Percentiles rank a stretch among this genome's conserved stretches.
phyloP scores from a whole-genome alignment of 2,797 vertebrate genomes.

The Gadopsis bispinosus region DNA sequence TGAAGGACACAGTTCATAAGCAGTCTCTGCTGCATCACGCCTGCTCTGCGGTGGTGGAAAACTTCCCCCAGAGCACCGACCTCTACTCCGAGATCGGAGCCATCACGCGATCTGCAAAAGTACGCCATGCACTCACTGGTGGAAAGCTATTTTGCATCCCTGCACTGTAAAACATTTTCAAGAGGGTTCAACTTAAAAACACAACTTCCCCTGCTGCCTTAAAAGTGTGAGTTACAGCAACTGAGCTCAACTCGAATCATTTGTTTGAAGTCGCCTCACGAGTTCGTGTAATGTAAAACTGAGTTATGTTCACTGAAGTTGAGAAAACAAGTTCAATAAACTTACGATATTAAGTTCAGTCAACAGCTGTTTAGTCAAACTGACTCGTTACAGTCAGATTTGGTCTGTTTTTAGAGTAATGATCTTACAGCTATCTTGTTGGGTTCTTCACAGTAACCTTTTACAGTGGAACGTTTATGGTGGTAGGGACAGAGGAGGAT shows the following conservation, averaged over 20 bases:
- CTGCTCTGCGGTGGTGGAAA: conserved; percentile 93
- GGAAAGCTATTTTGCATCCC: neutral
- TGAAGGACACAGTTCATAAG: conserved; percentile 96
- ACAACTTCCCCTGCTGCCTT: neutral
- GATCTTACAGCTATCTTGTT: neutral
- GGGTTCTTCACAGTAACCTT: neutral
- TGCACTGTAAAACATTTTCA: neutral
- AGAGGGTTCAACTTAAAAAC: neutral
- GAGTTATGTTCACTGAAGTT: neutral
- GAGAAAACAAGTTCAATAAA: neutral
- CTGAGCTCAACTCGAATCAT: neutral
- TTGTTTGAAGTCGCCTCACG: no score
- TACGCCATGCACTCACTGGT: conserved; percentile 55
- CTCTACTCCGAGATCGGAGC: conserved; percentile 96
- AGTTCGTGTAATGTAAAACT: neutral
- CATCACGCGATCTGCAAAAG: conserved; percentile 94
- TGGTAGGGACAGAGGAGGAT: neutral
- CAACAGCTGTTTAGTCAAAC: neutral
- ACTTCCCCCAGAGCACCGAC: conserved; percentile 93
- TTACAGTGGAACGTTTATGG: neutral
- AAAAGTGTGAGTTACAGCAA: neutral
- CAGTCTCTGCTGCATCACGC: conserved; percentile 94
- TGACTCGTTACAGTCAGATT: neutral
- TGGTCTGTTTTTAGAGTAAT: neutral
- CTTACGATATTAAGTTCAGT: neutral